Base-by-base conservation (phyloP, 2,113 vertebrate genomes). In the Elaphurus davidianus region DNA sequence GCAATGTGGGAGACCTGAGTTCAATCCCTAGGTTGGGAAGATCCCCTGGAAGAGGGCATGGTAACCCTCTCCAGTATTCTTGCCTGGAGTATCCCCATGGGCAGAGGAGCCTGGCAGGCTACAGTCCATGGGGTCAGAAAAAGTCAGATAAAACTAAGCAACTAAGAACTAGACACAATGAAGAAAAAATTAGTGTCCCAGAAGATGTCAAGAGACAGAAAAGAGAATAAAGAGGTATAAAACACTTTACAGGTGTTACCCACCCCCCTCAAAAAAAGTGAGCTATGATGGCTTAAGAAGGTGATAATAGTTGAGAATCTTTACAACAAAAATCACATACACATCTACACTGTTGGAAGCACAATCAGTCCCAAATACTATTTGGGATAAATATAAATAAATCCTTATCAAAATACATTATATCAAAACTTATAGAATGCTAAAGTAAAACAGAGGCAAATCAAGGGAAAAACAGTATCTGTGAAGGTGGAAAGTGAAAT, bases 381-480 rank as follows among this genome's bases (percentile, higher is more conserved):
- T 74, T 13, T 6, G 76, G 28, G 45, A 76, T 28, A 92, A 74
- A 86, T 28, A 71, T 28, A 94, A 92, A 82, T 59, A 88, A 91
- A 89, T 40, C 67, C 47, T 94, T 30, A 60, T 10, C 7, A 62
- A 96, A 28, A 91, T 14, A 82, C 1, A 50, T 6, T 71, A 25
- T 67, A 92, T 93, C 59, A 91, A 89, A 92, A 86, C 33, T 76
- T 23, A 54, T 0, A 74, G 71, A 82, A 87, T 87, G 30, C 25
- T 96, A 87, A 92, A 54, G 6, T 83, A 83, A 92, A 62, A 13
- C 82, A 88, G 57, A 93, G 40, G 23, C 16, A 95, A 85, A 97
- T 67, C 8, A 89, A 90, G 78, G 85, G 47, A 40, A 92, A 95
- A 84, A 50, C 25, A 88, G 6, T 54, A 81, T 57, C 57, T 86